phyloP scores from a whole-genome alignment of 2,113 vertebrate species.

The Sula dactylatra region DNA sequence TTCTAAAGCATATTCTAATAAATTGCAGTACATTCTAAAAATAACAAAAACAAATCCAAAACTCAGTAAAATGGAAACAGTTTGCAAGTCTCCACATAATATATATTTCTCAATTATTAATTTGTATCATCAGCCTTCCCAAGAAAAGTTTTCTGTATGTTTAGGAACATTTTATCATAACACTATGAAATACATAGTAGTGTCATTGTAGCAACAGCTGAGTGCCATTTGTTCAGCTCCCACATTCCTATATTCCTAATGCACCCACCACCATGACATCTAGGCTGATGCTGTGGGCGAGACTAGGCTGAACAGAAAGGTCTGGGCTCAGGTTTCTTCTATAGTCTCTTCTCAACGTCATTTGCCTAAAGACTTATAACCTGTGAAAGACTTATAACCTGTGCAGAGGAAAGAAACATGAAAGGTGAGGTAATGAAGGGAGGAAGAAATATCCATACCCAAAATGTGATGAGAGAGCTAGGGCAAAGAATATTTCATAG shows the following conservation, averaged over 20 bases:
- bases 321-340: background rate
- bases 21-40: background rate
- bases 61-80: background rate
- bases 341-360: background rate
- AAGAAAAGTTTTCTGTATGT: background rate
- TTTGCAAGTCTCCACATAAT: background rate
- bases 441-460: background rate
- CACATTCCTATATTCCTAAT: background rate
- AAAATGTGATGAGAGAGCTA: background rate
- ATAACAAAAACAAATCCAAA: background rate
- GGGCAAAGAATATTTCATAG: background rate
- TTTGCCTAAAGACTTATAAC: background rate
- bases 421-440: background rate
- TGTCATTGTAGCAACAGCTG: background rate
- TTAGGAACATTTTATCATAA: background rate
- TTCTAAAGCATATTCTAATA: background rate
- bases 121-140: background rate
- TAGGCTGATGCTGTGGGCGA: background rate
- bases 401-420: background rate
- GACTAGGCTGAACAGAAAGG: background rate
- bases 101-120: background rate
- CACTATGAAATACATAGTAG: background rate
- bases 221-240: background rate
- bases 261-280: background rate
- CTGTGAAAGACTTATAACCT: background rate